Percentiles rank a stretch among this genome's conserved stretches.
These are phyloP conservation scores for Hybognathus amarus DNA, from an alignment of 2,797 vertebrate species.

Conservation along the genomic window DNA sequence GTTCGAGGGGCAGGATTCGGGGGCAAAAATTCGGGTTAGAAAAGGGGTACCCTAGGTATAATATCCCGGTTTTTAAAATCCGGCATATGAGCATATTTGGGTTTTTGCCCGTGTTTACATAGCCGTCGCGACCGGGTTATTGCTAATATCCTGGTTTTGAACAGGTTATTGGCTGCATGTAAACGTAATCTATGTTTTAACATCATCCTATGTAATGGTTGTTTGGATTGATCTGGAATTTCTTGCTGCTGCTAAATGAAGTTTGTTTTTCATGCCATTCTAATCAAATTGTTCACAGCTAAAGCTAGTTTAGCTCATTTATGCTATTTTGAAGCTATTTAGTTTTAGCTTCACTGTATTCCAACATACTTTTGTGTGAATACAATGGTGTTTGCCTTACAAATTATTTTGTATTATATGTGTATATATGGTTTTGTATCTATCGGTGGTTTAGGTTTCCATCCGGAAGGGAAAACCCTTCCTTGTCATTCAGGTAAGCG, in stretches of 20 bases:
- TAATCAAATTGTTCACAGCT: slow-evolving; percentile 7
- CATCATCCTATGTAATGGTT: neutral
- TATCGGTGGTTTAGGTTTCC: neutral
- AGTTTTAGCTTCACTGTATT: neutral
- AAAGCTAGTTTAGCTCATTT: neutral
- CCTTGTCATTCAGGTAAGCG: slow-evolving; percentile 2
- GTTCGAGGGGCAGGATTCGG: no score
- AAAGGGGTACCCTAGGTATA: no score
- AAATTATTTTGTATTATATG: neutral
- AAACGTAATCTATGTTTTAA: no score
- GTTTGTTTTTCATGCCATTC: slow-evolving; percentile 20
- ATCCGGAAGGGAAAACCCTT: neutral
- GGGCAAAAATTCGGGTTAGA: no score
- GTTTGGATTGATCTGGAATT: neutral
- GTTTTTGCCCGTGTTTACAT: no score
- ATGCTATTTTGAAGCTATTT: neutral
- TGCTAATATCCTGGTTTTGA: no score
- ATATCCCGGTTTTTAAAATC: no score
- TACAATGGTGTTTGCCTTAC: neutral
- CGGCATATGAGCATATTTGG: no score
- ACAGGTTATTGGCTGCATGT: no score
- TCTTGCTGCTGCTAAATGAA: neutral
- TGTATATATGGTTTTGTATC: neutral
- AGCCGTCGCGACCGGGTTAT: no score
- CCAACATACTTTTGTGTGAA: neutral